Base-by-base conservation (phyloP, 2,113 vertebrate genomes). In the Xyrauchen texanus region DNA sequence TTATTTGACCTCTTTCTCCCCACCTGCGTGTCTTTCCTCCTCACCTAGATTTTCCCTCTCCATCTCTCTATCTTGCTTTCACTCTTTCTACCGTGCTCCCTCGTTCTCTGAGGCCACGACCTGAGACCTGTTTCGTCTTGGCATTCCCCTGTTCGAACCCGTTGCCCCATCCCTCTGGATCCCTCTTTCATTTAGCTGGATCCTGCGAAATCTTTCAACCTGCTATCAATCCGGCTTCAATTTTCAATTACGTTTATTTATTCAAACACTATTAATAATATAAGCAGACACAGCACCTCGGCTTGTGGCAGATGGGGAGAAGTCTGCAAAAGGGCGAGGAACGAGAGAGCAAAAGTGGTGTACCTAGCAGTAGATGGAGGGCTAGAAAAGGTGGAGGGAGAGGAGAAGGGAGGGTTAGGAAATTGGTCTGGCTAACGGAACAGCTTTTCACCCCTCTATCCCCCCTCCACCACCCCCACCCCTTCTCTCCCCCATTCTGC, bases 391-490 rank as follows among this genome's bases (percentile, higher is more conserved):
- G 65, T 80, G 77, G 67, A 64, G 51, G 65, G 70, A 71, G 53
- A 53, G 74, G 60, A 73, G 73, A 73, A 62, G 74, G 71, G 78
- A 81, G 88, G 86, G 92, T 84, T 89, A 92, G 92, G 91, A 93
- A 93, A 93, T 93, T 93, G 91, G 91, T 91, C 91, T 92, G 90
- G 92, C 92, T 93, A 90, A 90, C 89, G 90, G 90, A 93, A 92
- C 90, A 92, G 90, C 91, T 88, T 87, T 84, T 86, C 89, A 85
- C 87, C 82, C 88, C 85, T 86, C 83, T 87, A 82, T 83, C 75
- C 75, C 75, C 78, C 75, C 75, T 78, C 79, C 61, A 57, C 68
- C 66, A 62, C 64, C 76, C 62, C 76, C 72, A 61, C 83, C 70
- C 69, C 69, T 76, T 73, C 75, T 80, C 83, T 68, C 71, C 85